A percentile compares a stretch with the other conserved stretches of the same genome.
Evolutionary conservation across 1,140 invertebrate species (phyloP).

Genomic region (Drosophila jambulina): DNA sequence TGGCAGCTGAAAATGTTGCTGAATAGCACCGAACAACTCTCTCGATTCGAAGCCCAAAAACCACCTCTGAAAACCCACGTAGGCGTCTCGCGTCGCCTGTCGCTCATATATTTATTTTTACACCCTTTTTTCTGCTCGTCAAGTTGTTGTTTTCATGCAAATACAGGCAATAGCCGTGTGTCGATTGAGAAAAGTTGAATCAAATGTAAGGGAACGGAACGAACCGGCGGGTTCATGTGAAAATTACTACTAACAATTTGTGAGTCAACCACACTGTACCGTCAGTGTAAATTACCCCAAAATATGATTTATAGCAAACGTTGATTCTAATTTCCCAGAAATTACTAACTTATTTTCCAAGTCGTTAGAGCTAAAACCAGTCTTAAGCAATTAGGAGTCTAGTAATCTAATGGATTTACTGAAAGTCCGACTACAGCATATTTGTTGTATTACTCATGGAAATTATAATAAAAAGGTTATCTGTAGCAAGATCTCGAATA

Average conservation of each 20-base stretch:
- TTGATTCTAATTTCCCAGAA: slow-evolving; percentile 14
- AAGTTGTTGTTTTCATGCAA: slow-evolving; percentile 2
- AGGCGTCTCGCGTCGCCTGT: slow-evolving; percentile 34
- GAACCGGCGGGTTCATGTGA: slow-evolving; percentile 4
- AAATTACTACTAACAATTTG: slow-evolving; percentile 15
- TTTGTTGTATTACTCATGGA: background rate
- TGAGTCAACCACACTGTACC: slow-evolving; percentile 23
- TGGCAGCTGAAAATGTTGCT: slow-evolving; percentile 62
- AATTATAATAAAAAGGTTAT: slow-evolving; percentile 1
- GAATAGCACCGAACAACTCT: slow-evolving; percentile 37
- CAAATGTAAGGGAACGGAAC: slow-evolving; percentile 20
- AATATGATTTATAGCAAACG: slow-evolving; percentile 1
- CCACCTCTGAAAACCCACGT: slow-evolving; percentile 48
- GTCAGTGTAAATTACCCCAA: slow-evolving; percentile 29
- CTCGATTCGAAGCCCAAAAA: slow-evolving; percentile 34
- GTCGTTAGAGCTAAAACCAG: slow-evolving; percentile 3
- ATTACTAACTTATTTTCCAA: slow-evolving; percentile 6
- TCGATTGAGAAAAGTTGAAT: slow-evolving; percentile 21
- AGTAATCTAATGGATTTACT: background rate
- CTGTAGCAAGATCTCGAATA: background rate
- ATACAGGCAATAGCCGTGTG: slow-evolving; percentile 7
- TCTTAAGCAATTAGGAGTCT: slow-evolving; percentile 5
- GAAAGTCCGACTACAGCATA: background rate
- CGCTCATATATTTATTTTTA: slow-evolving; percentile 58
- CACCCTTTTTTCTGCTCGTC: slow-evolving; percentile 38